A percentile compares a stretch with the other conserved stretches of the same genome.
These are phyloP conservation scores for Symphodus melops DNA, from an alignment of 2,113 vertebrate genomes.

Conservation along the genomic window DNA sequence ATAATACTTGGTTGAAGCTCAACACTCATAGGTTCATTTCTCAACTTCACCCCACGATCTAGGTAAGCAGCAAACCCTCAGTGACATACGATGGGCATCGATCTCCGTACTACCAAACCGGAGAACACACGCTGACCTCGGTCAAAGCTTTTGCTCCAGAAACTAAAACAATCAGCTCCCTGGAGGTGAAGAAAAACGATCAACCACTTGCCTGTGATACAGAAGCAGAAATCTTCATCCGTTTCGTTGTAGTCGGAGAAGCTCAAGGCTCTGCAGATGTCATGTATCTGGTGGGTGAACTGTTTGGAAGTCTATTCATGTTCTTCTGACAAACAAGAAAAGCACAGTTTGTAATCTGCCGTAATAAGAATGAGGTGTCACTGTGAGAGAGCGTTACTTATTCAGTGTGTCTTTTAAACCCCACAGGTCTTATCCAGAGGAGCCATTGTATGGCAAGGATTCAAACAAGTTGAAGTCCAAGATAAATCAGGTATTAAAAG, in stretches of 20 bases:
- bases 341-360: background rate
- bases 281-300: conserved; percentile 75
- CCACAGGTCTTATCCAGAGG: conserved; percentile 83
- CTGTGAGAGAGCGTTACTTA: background rate
- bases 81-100: fast-evolving
- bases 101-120: background rate
- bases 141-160: conserved; percentile 23
- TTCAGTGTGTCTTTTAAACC: conserved; percentile 27
- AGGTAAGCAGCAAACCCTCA: conserved; percentile 41
- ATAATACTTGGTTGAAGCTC: background rate
- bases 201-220: conserved; percentile 56
- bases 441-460: conserved; percentile 77
- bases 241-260: conserved; percentile 73
- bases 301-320: background rate
- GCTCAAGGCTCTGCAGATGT: conserved; percentile 46
- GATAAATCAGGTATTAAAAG: conserved; percentile 35
- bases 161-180: conserved; percentile 55
- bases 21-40: background rate
- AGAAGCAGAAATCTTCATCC: conserved; percentile 52
- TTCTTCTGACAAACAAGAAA: too few species aligned
- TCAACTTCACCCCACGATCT: background rate
- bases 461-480: conserved; percentile 55
- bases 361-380: background rate
- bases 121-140: background rate
- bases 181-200: conserved; percentile 59